A percentile compares a stretch with the other conserved stretches of the same genome.
These are phyloP conservation scores for Epinephelus lanceolatus DNA, from an alignment of 2,113 vertebrate genomes.

Conservation along the genomic window DNA sequence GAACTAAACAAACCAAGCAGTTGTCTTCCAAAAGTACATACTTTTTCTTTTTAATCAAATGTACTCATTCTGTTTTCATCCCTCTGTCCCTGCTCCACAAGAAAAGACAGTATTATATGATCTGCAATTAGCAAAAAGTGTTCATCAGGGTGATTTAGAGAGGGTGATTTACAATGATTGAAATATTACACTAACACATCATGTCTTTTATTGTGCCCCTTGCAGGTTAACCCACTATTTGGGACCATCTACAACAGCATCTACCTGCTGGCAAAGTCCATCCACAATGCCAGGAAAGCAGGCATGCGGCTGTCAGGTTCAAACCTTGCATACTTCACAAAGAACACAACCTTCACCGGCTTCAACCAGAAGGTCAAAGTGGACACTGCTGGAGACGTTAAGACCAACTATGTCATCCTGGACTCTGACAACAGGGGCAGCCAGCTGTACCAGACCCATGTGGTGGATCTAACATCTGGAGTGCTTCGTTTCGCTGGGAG, in stretches of 20 bases:
- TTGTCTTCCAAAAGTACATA: too few species aligned
- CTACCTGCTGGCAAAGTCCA: conserved; percentile 88
- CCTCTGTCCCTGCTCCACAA: too few species aligned
- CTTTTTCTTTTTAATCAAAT: too few species aligned
- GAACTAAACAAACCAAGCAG: too few species aligned
- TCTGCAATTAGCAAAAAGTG: too few species aligned
- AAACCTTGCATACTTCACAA: conserved; percentile 84
- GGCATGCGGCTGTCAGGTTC: conserved; percentile 79
- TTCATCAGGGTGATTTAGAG: too few species aligned
- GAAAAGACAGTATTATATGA: too few species aligned
- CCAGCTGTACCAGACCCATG: conserved; percentile 86
- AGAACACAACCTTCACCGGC: conserved; percentile 86
- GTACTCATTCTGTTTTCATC: too few species aligned
- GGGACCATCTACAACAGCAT: conserved; percentile 94
- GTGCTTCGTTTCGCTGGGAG: conserved; percentile 79
- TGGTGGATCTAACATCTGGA: conserved; percentile 81
- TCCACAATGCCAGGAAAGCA: conserved; percentile 81
- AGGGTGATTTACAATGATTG: neutral
- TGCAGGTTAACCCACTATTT: conserved; percentile 92
- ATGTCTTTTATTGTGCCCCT: neutral
- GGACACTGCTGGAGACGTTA: conserved; percentile 81
- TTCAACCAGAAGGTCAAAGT: conserved; percentile 89
- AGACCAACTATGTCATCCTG: conserved; percentile 88
- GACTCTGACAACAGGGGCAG: conserved; percentile 86
- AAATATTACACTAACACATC: neutral